phyloP scores from a whole-genome alignment of 2,888 invertebrate genomes.

The Timandra comae region DNA sequence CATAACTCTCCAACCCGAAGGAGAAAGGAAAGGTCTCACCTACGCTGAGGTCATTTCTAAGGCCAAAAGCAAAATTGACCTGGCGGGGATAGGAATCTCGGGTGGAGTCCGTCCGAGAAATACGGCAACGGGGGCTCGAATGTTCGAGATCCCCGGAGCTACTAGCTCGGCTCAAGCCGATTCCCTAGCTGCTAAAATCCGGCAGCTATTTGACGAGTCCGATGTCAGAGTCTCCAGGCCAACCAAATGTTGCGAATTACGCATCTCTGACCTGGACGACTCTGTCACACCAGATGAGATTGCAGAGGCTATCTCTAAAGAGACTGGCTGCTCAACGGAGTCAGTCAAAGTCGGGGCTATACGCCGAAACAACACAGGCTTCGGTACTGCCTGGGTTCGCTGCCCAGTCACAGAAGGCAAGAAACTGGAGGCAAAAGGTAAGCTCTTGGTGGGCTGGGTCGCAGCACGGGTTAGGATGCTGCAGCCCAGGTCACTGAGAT shows the following conservation, averaged over 20 bases:
- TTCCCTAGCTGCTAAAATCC: background rate
- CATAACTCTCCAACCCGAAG: background rate
- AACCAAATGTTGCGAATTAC: background rate
- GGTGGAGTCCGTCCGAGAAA: background rate
- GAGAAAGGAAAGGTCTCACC: background rate
- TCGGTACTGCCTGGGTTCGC: too few species aligned
- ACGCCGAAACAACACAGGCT: too few species aligned
- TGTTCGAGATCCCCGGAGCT: background rate
- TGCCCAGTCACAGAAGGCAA: background rate
- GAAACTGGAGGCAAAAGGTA: background rate
- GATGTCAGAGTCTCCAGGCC: background rate
- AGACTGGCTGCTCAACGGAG: background rate
- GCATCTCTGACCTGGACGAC: slow-evolving; percentile 1
- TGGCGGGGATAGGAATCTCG: background rate
- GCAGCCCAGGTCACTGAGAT: background rate
- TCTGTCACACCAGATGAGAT: background rate
- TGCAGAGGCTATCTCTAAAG: background rate
- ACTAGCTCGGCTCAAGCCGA: background rate
- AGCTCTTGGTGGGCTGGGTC: background rate
- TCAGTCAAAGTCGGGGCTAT: background rate
- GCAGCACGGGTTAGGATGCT: slow-evolving; percentile 2
- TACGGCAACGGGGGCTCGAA: background rate
- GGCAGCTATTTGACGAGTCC: background rate
- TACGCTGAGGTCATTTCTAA: background rate
- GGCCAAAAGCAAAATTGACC: background rate